Base-by-base conservation (phyloP, 2,113 vertebrate genomes). In the Orthochromis indermauri region DNA sequence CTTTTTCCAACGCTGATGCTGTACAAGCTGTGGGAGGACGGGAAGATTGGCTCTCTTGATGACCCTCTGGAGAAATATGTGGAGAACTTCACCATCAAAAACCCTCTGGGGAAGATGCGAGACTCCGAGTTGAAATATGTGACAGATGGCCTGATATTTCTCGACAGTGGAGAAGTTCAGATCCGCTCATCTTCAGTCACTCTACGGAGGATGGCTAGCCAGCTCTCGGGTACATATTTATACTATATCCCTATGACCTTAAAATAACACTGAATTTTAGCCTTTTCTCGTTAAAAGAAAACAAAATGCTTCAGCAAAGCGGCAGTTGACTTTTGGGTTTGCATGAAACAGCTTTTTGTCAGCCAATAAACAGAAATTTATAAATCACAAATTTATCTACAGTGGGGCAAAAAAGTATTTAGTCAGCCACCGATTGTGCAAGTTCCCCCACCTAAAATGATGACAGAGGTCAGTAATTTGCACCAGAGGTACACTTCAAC, bases 21-120 rank as follows among this genome's bases (percentile, higher is more conserved):
- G 57, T 98, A 99, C 92, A 97, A 95, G 85, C 93, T 99, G 88
- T 99, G 98, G 98, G 98, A 99, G 86, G 97, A 99, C 6, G 98
- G 98, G 9, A 96, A 96, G 35, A 95, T 99, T 24, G 94, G 88
- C 0, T 99, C 98, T 8, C 93, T 99, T 1, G 98, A 99, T 1
- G 98, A 99, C 89, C 97, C 98, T 0, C 57, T 99, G 91, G 98
- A 98, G 91, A 97, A 97, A 35, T 99, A 98, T 0, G 95, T 95
- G 53, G 95, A 97, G 80, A 96, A 97, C 90, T 99, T 99, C 89
- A 96, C 96, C 7, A 98, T 99, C 14, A 98, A 98, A 90, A 98
- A 99, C 92, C 98, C 98, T 0, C 90, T 98, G 90, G 98, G 97
- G 19, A 95, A 89, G 85, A 89, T 95, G 5, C 95, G 94, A 24